These are phyloP conservation scores for Microplitis deprimator DNA, from an alignment of 2,888 invertebrate species.

Conservation along the genomic window DNA sequence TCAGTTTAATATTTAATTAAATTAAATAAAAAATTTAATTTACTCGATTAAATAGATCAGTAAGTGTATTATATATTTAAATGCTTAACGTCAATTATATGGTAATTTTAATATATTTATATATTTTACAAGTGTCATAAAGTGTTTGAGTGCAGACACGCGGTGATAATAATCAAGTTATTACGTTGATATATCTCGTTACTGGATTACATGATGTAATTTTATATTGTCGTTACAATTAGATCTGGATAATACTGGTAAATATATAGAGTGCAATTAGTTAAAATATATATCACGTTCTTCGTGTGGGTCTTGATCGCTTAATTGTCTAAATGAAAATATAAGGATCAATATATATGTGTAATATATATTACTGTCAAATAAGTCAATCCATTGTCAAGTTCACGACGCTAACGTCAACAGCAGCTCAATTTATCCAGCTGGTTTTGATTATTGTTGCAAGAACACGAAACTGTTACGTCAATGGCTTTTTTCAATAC, in stretches of 20 bases:
- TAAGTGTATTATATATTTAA: background rate
- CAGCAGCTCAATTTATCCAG: background rate
- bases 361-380: background rate
- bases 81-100: background rate
- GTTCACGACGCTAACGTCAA: background rate
- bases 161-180: background rate
- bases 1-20: background rate
- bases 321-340: background rate
- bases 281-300: background rate
- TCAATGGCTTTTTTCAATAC: background rate
- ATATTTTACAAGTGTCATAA: background rate
- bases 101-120: background rate
- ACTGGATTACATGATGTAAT: background rate
- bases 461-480: background rate
- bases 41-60: background rate
- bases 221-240: background rate
- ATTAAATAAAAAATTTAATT: background rate
- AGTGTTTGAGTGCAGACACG: background rate
- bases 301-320: background rate
- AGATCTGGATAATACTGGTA: background rate
- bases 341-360: no score
- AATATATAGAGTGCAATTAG: background rate
- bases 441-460: background rate
- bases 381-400: constrained; percentile 10
- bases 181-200: background rate